A percentile compares a stretch with the other conserved stretches of the same genome.
Conservation (phyloP, 2,888 invertebrate species). For the Iphiclides podalirius region DNA sequence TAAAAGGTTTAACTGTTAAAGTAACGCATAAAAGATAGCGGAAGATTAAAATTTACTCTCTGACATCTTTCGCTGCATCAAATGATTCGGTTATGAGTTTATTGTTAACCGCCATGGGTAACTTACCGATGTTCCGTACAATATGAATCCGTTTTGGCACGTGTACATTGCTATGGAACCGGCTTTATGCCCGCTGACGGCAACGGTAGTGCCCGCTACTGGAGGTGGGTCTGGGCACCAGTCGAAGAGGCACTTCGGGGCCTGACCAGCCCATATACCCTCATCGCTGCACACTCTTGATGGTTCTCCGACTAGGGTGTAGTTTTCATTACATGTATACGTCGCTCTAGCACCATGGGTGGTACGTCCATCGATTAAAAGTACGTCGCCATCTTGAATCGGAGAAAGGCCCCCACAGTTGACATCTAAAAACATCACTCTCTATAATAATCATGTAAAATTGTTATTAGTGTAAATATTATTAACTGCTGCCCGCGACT, state of each 20-base stretch:
- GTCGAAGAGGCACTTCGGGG: constrained; percentile 90
- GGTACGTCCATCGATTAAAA: constrained; percentile 84
- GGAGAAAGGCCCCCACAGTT: constrained; percentile 86
- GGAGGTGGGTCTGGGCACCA: constrained; percentile 93
- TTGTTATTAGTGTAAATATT: too few relatives aligned
- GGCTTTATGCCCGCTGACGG: constrained; percentile 85
- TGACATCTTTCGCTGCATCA: too few relatives aligned
- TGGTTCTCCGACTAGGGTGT: constrained; percentile 88
- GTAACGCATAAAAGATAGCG: too few relatives aligned
- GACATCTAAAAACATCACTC: constrained; percentile 83
- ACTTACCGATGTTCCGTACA: constrained; percentile 89
- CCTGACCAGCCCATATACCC: constrained; percentile 88
- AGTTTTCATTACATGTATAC: constrained; percentile 91
- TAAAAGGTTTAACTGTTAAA: too few relatives aligned
- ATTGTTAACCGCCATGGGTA: too few relatives aligned
- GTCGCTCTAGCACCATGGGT: constrained; percentile 88
- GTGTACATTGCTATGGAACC: constrained; percentile 90
- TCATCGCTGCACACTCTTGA: constrained; percentile 86
- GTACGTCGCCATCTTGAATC: constrained; percentile 86
- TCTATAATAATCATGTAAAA: too few relatives aligned
- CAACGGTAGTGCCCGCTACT: constrained; percentile 87
- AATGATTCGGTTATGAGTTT: too few relatives aligned
- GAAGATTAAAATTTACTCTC: too few relatives aligned
- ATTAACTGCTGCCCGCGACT: too few relatives aligned
- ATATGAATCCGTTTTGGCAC: constrained; percentile 91